Base-by-base conservation (phyloP, 2,888 invertebrate genomes). In the Bombylius discolor region DNA sequence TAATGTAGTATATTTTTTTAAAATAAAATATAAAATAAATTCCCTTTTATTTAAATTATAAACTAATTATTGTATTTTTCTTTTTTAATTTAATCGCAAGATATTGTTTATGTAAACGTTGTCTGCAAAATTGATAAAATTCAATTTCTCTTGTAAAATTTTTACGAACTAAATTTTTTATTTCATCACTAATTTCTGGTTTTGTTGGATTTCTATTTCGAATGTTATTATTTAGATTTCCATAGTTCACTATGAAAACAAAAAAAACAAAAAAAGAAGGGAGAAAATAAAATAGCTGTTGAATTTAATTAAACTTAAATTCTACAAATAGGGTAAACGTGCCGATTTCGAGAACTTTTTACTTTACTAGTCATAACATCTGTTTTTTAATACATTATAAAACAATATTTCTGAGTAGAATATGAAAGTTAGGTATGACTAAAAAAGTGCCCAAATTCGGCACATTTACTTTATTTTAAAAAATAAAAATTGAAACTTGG, bases 131-230 rank as follows among this genome's bases (percentile, higher is more conserved):
- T 67, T 91, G 83, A 70, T 92, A 93, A 71, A 92, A 90, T 64
- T 93, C 91, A 13, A 91, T 88, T 75, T 93, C 92, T 52, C 85
- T 78, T 0, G 91, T 90, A 71, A 93, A 90, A 72, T 92, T 92
- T 46, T 78, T 81, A 61, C 88, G 79, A n/a, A 93, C 85, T 58
- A 91, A 81, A 47, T 88, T 83, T 68, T 87, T 90, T 8, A 92
- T 84, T 63, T 85, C 84, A 63, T 87, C 85, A 49, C 85, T 84
- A 4, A 92, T 88, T 0, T 85, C 83, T 0, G 90, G 90, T 67
- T 92, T 92, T 76, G 90, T 92, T 52, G 84, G 81, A 73, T 92
- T 92, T 61, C 83, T 82, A 73, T 92, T 91, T 67, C 90, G 74
- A 89, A 89, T 47, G 83, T 81, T 89, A 62, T 84, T 84, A 64